Conservation (phyloP, 2,113 vertebrate species). For the Poeciliopsis occidentalis region DNA sequence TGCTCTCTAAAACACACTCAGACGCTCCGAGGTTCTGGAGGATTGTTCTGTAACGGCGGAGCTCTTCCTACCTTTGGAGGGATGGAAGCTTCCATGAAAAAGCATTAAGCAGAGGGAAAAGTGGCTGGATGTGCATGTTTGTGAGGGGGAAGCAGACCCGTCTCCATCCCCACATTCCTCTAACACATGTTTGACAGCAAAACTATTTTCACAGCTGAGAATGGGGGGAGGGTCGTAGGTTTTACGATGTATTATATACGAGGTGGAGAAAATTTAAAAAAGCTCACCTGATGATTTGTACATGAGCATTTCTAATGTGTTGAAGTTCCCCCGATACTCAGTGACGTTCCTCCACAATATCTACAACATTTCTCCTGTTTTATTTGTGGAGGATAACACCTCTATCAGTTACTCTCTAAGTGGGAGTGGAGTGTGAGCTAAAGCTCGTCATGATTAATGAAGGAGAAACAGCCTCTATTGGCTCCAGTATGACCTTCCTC, state of each 20-base stretch:
- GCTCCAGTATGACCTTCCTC: neutral
- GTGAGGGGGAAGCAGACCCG: conserved; percentile 50
- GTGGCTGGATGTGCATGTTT: neutral
- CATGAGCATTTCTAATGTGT: neutral
- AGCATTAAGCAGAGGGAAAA: neutral
- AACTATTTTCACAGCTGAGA: conserved; percentile 89
- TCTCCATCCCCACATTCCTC: conserved; percentile 72
- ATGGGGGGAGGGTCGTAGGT: conserved; percentile 44
- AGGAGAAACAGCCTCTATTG: neutral
- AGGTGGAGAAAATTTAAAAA: conserved; percentile 31
- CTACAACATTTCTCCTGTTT: conserved; percentile 14
- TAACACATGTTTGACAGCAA: conserved; percentile 76
- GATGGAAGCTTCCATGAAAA: neutral
- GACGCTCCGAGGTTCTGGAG: neutral
- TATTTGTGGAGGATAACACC: conserved; percentile 9
- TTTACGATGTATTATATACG: conserved; percentile 52
- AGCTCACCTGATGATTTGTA: neutral
- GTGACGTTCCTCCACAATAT: neutral
- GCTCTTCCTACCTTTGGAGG: neutral
- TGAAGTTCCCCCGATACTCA: neutral
- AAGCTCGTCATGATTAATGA: conserved; percentile 20
- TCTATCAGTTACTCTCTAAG: conserved; percentile 18
- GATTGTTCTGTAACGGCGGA: neutral
- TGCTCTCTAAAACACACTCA: no score
- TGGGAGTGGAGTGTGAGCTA: conserved; percentile 13